These are phyloP conservation scores for Scaptodrosophila lebanonensis DNA, from an alignment of 1,140 invertebrate species.

Conservation along the genomic window DNA sequence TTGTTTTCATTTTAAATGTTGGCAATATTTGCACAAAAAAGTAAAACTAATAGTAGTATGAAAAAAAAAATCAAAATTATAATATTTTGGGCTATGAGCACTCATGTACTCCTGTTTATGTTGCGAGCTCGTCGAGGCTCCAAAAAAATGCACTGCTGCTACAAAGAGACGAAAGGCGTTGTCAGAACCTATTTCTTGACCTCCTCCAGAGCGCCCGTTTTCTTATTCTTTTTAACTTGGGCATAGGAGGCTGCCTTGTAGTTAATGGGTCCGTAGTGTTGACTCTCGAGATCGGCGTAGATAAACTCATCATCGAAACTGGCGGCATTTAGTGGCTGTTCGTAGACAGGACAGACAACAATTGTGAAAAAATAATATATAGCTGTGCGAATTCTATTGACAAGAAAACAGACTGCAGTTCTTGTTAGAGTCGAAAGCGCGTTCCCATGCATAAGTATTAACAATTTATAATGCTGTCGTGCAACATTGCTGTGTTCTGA, in stretches of 20 bases:
- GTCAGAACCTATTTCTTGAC: conserved; percentile 43
- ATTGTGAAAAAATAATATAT: conserved; percentile 13
- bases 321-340: conserved; percentile 78
- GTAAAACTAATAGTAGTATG: conserved; percentile 1
- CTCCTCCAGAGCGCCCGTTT: conserved; percentile 67
- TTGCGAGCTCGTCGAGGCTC: neutral
- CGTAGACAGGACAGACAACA: conserved; percentile 52
- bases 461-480: conserved; percentile 29
- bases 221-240: conserved; percentile 82
- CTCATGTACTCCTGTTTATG: conserved; percentile 6
- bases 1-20: conserved; percentile 7
- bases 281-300: conserved; percentile 93
- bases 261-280: conserved; percentile 87
- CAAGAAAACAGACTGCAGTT: conserved; percentile 3
- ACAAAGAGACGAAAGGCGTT: neutral
- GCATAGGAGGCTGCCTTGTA: conserved; percentile 91
- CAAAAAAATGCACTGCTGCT: conserved; percentile 43
- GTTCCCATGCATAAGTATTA: conserved; percentile 30
- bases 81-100: neutral
- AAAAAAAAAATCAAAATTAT: conserved; percentile 12
- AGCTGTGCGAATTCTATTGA: conserved; percentile 9
- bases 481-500: no score
- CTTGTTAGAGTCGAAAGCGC: conserved; percentile 16
- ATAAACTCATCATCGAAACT: conserved; percentile 88
- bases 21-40: no score